Evolutionary conservation across 2,113 vertebrate genomes (phyloP).

Genomic region (Perognathus longimembris): DNA sequence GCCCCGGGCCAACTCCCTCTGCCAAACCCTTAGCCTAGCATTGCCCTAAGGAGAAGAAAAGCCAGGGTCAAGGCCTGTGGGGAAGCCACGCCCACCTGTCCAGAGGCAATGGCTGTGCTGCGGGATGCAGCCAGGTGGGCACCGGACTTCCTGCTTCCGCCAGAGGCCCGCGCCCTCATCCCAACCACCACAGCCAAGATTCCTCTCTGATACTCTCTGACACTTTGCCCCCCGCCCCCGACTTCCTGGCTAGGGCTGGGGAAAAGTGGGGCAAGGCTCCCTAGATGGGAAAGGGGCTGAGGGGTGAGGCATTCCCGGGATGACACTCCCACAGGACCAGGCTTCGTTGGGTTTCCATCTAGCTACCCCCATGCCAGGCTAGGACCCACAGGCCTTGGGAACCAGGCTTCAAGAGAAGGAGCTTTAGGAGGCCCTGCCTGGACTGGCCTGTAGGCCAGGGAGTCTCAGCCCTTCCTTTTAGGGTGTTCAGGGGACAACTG

Average conservation of each 20-base stretch:
- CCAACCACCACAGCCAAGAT: rapidly evolving
- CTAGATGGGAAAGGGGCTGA: not conserved
- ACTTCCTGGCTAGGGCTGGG: not conserved
- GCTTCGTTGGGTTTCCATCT: not conserved
- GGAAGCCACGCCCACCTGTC: not conserved
- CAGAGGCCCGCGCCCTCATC: not conserved
- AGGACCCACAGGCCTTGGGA: not conserved
- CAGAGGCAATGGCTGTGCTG: not conserved
- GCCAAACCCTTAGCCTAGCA: too few relatives aligned
- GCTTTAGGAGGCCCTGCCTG: not conserved
- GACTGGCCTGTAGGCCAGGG: not conserved
- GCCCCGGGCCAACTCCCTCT: rapidly evolving
- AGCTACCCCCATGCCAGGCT: not conserved
- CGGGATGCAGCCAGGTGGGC: not conserved
- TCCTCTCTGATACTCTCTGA: rapidly evolving
- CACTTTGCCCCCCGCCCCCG: not conserved
- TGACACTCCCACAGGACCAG: rapidly evolving
- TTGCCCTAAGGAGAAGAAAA: not conserved
- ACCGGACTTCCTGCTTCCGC: rapidly evolving
- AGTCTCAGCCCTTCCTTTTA: not conserved
- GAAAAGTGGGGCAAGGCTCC: not conserved
- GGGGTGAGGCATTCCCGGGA: too few relatives aligned
- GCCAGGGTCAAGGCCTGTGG: not conserved
- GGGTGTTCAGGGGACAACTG: not conserved
- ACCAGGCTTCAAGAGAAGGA: not conserved